Evolutionary conservation across 53 echinoderm and acorn worm genomes (phyloP).

Genomic region (Patiria pectinifera): DNA sequence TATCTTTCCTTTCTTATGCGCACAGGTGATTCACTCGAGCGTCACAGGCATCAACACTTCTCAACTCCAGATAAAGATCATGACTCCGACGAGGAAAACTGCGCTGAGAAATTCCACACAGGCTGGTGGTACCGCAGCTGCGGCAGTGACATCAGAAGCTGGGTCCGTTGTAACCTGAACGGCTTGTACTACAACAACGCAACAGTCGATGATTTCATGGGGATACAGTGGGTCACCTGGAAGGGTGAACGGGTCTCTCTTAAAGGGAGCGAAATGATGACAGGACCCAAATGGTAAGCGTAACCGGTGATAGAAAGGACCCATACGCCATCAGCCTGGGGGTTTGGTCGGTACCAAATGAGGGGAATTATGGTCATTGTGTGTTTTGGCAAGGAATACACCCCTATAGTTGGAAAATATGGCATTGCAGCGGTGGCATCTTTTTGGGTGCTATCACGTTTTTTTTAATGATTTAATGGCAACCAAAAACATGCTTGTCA

Average conservation of each 20-base stretch:
- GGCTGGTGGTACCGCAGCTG: neutral
- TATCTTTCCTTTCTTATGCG: too few species aligned
- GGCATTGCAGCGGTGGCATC: too few species aligned
- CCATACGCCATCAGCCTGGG: too few species aligned
- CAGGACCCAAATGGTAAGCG: too few species aligned
- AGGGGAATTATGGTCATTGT: neutral
- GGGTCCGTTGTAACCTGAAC: constrained; percentile 13
- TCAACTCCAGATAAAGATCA: too few species aligned
- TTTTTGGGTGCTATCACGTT: neutral
- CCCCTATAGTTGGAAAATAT: too few species aligned
- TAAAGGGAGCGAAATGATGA: too few species aligned
- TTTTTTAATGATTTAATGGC: neutral
- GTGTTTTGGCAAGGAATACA: neutral
- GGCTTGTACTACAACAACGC: neutral
- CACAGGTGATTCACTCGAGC: neutral
- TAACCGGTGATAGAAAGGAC: too few species aligned
- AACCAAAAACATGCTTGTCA: too few species aligned
- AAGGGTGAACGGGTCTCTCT: neutral
- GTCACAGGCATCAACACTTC: neutral
- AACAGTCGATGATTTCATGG: neutral
- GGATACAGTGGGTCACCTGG: constrained; percentile 32
- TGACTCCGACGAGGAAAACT: too few species aligned
- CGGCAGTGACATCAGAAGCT: neutral
- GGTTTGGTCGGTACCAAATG: too few species aligned
- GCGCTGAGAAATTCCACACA: too few species aligned